A percentile compares a stretch with the other conserved stretches of the same genome.
These are phyloP conservation scores for Paramacrobiotus metropolitanus DNA, from an alignment of 1,140 invertebrate species.

Conservation along the genomic window DNA sequence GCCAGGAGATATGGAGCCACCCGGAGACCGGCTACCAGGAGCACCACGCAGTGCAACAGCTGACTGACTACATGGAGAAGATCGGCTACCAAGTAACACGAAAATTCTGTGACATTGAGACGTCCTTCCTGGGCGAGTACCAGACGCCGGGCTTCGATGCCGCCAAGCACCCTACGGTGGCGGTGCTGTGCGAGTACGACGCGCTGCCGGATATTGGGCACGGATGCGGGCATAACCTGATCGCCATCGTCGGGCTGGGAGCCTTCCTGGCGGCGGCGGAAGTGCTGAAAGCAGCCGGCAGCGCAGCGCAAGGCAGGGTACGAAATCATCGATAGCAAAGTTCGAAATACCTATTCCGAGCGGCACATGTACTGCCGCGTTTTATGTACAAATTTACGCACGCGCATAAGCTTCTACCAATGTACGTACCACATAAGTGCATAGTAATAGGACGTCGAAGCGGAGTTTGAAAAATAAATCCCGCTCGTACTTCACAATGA, in stretches of 20 bases:
- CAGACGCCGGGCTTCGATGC: not conserved
- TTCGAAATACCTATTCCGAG: no score
- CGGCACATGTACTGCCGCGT: no score
- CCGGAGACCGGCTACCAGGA: conserved; percentile 21
- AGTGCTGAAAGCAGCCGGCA: conserved; percentile 14
- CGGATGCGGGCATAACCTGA: conserved; percentile 26
- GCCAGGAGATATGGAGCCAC: conserved; percentile 18
- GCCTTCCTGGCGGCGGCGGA: conserved; percentile 20
- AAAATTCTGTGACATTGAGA: conserved; percentile 16
- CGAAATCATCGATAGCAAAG: conserved; percentile 4
- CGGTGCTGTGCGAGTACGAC: conserved; percentile 24
- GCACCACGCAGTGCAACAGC: conserved; percentile 17
- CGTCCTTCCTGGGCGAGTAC: conserved; percentile 21
- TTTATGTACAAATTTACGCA: no score
- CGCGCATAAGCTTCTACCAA: no score
- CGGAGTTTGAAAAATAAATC: not conserved
- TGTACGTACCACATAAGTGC: no score
- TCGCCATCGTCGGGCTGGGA: conserved; percentile 22
- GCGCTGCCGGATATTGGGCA: conserved; percentile 24
- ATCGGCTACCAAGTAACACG: conserved; percentile 18
- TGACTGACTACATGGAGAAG: conserved; percentile 17
- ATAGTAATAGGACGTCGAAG: no score
- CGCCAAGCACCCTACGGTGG: conserved; percentile 13
- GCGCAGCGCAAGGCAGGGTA: conserved; percentile 12
- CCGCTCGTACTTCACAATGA: not conserved